phyloP scores from a whole-genome alignment of 2,113 vertebrate genomes.

The Anhinga rufa region DNA sequence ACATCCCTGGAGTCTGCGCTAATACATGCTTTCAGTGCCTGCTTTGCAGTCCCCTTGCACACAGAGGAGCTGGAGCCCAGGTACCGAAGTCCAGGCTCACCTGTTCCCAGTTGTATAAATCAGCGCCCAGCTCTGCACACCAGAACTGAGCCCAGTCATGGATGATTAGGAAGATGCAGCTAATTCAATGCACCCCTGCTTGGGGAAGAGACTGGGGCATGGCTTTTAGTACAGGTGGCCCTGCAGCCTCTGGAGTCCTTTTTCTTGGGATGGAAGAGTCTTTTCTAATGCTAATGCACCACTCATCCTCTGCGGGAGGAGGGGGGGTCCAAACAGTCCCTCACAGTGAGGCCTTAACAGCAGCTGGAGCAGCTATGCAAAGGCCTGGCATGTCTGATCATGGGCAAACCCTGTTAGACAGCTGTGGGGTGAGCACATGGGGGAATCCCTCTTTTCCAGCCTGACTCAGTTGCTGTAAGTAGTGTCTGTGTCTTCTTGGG shows the following conservation, averaged over 20 bases:
- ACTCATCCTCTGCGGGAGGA: not conserved
- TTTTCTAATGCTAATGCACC: not conserved
- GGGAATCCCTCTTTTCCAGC: not conserved
- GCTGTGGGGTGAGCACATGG: not conserved
- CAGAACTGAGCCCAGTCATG: not conserved
- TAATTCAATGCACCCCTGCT: not conserved
- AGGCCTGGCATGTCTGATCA: not conserved
- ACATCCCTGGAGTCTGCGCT: not conserved
- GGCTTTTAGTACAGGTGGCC: not conserved
- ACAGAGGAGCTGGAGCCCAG: not conserved
- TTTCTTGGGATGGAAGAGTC: not conserved
- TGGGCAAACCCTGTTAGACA: not conserved
- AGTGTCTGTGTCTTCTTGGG: not conserved
- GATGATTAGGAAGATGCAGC: not conserved
- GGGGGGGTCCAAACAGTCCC: not conserved
- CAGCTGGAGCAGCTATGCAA: not conserved
- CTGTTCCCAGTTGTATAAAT: not conserved
- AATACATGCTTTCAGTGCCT: not conserved
- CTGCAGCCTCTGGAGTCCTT: not conserved
- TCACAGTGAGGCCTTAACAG: not conserved
- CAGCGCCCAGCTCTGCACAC: not conserved
- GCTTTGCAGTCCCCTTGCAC: not conserved
- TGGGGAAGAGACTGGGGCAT: not conserved
- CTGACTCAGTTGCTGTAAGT: not conserved
- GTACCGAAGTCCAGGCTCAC: not conserved